Evolutionary conservation across 2,888 invertebrate species (phyloP).

Genomic region (Lycaena phlaeas): DNA sequence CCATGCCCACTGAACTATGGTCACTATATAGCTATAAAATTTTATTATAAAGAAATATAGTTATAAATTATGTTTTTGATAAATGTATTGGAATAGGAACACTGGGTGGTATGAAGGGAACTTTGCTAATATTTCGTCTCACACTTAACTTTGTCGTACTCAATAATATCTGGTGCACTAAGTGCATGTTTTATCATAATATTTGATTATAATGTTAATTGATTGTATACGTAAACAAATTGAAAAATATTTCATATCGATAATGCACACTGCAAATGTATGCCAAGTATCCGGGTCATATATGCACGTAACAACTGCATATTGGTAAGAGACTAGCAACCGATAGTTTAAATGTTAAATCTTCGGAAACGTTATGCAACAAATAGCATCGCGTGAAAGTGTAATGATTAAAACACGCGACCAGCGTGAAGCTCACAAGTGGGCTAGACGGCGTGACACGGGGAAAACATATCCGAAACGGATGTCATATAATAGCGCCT

Average conservation of each 20-base stretch:
- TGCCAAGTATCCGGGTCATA: conserved; percentile 26
- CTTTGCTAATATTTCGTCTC: too few relatives aligned
- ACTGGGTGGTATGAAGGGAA: too few relatives aligned
- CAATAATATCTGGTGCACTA: too few relatives aligned
- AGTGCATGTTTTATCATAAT: too few relatives aligned
- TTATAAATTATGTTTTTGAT: too few relatives aligned
- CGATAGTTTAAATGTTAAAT: conserved; percentile 29
- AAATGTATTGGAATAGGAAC: too few relatives aligned
- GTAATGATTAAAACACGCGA: conserved; percentile 18
- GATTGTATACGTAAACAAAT: background rate
- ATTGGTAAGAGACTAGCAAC: conserved; percentile 27
- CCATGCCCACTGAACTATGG: too few relatives aligned
- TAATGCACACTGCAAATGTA: conserved; percentile 15
- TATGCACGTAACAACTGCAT: conserved; percentile 30
- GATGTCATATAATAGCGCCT: too few relatives aligned
- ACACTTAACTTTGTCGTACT: too few relatives aligned
- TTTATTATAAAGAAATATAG: too few relatives aligned
- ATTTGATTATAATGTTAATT: too few relatives aligned
- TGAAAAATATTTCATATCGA: background rate
- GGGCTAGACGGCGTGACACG: background rate
- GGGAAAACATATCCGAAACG: background rate
- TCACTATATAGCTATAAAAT: too few relatives aligned
- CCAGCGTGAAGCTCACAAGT: conserved; percentile 2
- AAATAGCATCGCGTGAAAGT: conserved; percentile 25
- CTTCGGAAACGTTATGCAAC: conserved; percentile 27